A percentile compares a stretch with the other conserved stretches of the same genome.
phyloP scores from a whole-genome alignment of 2,888 invertebrate species.

The Amphimallon solstitiale region DNA sequence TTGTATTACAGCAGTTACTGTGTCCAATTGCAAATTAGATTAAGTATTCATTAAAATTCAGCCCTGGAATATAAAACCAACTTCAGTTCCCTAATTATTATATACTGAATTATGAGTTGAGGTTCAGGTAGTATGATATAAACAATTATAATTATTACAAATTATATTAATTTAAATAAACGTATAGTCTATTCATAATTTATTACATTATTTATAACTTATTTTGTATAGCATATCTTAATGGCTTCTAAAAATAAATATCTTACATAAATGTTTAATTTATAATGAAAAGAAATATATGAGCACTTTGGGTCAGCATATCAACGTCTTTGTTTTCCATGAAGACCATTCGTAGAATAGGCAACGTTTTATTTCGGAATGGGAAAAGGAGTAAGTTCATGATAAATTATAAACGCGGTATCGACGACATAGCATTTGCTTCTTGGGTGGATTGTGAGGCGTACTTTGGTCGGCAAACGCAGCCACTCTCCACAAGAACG shows the following conservation, averaged over 20 bases:
- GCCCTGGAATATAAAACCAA: too few species aligned
- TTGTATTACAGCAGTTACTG: too few species aligned
- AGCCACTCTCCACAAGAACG: slow-evolving; percentile 94
- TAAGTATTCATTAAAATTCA: too few species aligned
- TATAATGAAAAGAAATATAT: slow-evolving; percentile 35
- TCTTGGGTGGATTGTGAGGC: slow-evolving; percentile 58
- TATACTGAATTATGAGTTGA: too few species aligned
- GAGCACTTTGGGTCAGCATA: slow-evolving; percentile 40
- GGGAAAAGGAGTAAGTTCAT: not conserved
- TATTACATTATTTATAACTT: slow-evolving; percentile 35
- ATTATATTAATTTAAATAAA: slow-evolving; percentile 30
- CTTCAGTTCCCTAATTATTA: too few species aligned
- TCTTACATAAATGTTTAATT: slow-evolving; percentile 37
- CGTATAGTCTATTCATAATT: slow-evolving; percentile 21
- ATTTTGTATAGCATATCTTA: slow-evolving; percentile 4
- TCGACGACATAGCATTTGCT: slow-evolving; percentile 59
- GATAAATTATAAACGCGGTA: slow-evolving; percentile 57
- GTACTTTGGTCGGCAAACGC: slow-evolving; percentile 78
- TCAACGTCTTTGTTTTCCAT: slow-evolving; percentile 12
- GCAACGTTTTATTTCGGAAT: not conserved
- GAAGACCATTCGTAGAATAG: slow-evolving; percentile 20
- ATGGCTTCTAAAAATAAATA: slow-evolving; percentile 37
- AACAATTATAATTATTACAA: too few species aligned
- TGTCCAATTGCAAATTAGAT: too few species aligned
- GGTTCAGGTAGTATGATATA: too few species aligned